Evolutionary conservation across 1,140 invertebrate species (phyloP).

Genomic region (Drosophila ananassae): DNA sequence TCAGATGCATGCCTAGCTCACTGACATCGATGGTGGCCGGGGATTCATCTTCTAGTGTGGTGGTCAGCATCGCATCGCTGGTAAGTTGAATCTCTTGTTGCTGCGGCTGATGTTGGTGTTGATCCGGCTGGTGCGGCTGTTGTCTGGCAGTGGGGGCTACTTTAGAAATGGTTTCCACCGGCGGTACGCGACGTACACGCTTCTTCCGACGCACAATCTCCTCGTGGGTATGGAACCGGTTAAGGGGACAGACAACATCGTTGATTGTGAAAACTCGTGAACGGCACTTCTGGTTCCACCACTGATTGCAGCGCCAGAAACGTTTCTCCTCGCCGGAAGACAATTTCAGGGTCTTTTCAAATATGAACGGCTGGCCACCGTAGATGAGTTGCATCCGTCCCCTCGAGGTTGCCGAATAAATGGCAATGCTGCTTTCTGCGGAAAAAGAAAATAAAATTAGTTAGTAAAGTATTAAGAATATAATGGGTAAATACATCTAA

Average conservation of each 20-base stretch:
- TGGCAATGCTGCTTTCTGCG: constrained; percentile 72
- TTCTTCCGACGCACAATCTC: constrained; percentile 83
- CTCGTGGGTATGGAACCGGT: constrained; percentile 82
- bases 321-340: constrained; percentile 79
- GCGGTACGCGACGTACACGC: constrained; percentile 65
- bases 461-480: constrained; percentile 16
- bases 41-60: constrained; percentile 54
- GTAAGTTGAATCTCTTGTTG: constrained; percentile 47
- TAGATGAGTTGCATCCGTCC: constrained; percentile 82
- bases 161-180: constrained; percentile 34
- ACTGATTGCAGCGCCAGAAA: constrained; percentile 83
- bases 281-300: constrained; percentile 84
- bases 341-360: constrained; percentile 79
- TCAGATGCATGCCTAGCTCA: constrained; percentile 78
- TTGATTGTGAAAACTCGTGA: constrained; percentile 82
- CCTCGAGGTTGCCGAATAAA: constrained; percentile 79
- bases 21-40: constrained; percentile 70
- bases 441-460: constrained; percentile 7
- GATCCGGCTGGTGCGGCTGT: constrained; percentile 46
- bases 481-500: constrained; percentile 15
- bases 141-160: constrained; percentile 24
- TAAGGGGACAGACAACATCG: constrained; percentile 75
- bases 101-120: constrained; percentile 26
- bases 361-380: constrained; percentile 83
- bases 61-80: constrained; percentile 65